Percentiles rank a stretch among this genome's conserved stretches.
Evolutionary conservation across 2,888 invertebrate genomes (phyloP).

Genomic region (Linnaemya vulpina): DNA sequence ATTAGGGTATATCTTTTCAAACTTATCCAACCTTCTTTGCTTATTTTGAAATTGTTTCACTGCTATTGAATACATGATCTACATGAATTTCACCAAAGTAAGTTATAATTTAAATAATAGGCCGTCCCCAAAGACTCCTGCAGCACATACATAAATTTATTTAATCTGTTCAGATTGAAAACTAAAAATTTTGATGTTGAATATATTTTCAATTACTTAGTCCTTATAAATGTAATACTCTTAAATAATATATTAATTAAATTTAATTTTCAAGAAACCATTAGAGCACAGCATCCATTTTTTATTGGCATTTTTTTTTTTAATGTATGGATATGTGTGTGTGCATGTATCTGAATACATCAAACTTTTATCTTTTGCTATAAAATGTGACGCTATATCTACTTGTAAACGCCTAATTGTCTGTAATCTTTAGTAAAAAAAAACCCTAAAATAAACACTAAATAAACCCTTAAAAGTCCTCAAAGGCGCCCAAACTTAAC

Average conservation of each 20-base stretch:
- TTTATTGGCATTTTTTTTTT: not conserved
- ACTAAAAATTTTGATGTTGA: not conserved
- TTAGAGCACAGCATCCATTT: conserved; percentile 26
- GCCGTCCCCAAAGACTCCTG: too few species aligned
- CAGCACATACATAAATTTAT: not conserved
- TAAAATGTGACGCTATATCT: conserved; percentile 5
- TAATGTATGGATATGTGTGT: too few species aligned
- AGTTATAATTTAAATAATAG: too few species aligned
- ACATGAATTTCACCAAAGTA: too few species aligned
- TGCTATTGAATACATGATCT: too few species aligned
- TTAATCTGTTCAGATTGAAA: too few species aligned
- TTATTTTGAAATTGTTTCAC: too few species aligned
- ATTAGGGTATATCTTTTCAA: too few species aligned
- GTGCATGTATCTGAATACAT: not conserved
- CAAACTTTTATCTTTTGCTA: conserved; percentile 13
- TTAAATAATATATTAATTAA: not conserved
- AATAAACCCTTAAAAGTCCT: conserved; percentile 42
- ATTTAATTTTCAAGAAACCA: not conserved
- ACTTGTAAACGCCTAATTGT: conserved; percentile 63
- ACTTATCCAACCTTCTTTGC: too few species aligned
- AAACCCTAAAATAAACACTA: conserved; percentile 7
- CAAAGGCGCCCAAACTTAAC: conserved; percentile 55
- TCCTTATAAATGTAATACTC: not conserved
- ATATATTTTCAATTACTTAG: not conserved
- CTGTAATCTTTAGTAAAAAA: conserved; percentile 43